These are phyloP conservation scores for Catocala nupta DNA, from an alignment of 2,888 invertebrate species.

Conservation along the genomic window DNA sequence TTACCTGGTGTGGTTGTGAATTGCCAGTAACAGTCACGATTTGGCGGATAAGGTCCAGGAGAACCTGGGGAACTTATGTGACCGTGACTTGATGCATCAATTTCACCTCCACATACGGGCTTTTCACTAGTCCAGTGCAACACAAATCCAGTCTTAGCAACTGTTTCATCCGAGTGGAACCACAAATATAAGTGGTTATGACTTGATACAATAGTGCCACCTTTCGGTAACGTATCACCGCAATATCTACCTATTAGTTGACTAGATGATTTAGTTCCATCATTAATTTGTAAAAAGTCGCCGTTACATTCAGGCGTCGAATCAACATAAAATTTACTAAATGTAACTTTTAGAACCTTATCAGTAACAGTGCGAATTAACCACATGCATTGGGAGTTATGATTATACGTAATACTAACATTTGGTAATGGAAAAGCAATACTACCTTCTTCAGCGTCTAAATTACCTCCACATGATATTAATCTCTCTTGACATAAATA, in stretches of 20 bases:
- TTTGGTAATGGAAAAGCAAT: constrained; percentile 89
- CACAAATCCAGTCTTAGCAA: constrained; percentile 90
- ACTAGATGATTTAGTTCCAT: constrained; percentile 92
- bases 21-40: constrained; percentile 94
- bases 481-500: constrained; percentile 87
- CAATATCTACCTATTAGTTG: constrained; percentile 93
- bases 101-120: constrained; percentile 91
- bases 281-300: constrained; percentile 94
- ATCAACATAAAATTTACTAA: constrained; percentile 92
- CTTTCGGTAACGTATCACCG: constrained; percentile 90
- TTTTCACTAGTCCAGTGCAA: constrained; percentile 92
- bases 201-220: constrained; percentile 91
- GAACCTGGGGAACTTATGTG: constrained; percentile 95
- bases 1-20: constrained; percentile 90
- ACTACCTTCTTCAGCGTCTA: constrained; percentile 84
- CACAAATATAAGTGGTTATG: constrained; percentile 92
- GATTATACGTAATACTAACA: constrained; percentile 80
- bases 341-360: constrained; percentile 93
- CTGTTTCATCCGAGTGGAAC: constrained; percentile 91
- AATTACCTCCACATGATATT: constrained; percentile 77
- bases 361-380: constrained; percentile 89
- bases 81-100: constrained; percentile 89
- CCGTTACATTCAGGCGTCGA: constrained; percentile 88
- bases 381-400: constrained; percentile 93
- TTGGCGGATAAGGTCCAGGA: constrained; percentile 94